These are phyloP conservation scores for Sebastes diploproa DNA, from an alignment of 2,797 vertebrate genomes.

Conservation along the genomic window DNA sequence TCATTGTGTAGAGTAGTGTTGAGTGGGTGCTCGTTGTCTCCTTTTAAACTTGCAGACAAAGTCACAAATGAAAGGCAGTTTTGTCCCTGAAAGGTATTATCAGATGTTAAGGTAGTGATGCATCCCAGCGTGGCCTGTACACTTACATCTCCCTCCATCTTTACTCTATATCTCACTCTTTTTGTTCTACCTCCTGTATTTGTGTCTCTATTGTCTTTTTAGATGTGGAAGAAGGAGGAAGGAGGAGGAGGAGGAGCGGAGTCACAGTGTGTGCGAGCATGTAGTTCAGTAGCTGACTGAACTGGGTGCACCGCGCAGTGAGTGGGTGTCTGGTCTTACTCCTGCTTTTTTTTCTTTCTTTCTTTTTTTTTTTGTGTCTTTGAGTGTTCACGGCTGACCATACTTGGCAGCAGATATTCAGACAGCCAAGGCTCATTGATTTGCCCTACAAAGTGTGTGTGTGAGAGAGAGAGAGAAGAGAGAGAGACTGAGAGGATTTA, in stretches of 20 bases:
- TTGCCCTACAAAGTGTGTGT: conserved; percentile 33
- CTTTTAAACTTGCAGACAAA: conserved; percentile 15
- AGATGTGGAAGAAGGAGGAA: background rate
- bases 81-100: conserved; percentile 9
- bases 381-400: conserved; percentile 49
- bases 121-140: background rate
- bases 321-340: conserved; percentile 45
- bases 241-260: background rate
- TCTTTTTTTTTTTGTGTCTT: background rate
- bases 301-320: conserved; percentile 10
- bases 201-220: conserved; percentile 16
- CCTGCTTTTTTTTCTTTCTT: background rate
- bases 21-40: conserved; percentile 5
- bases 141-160: conserved; percentile 4
- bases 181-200: conserved; percentile 8
- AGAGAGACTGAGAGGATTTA: background rate
- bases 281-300: conserved; percentile 45
- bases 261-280: conserved; percentile 21
- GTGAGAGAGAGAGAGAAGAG: background rate
- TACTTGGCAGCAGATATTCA: conserved; percentile 53
- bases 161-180: background rate
- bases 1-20: background rate
- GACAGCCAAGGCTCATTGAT: conserved; percentile 54
- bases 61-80: conserved; percentile 7
- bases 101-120: background rate